These are phyloP conservation scores for Crossoptilon crossoptilon DNA, from an alignment of 2,797 vertebrate genomes.

Conservation along the genomic window DNA sequence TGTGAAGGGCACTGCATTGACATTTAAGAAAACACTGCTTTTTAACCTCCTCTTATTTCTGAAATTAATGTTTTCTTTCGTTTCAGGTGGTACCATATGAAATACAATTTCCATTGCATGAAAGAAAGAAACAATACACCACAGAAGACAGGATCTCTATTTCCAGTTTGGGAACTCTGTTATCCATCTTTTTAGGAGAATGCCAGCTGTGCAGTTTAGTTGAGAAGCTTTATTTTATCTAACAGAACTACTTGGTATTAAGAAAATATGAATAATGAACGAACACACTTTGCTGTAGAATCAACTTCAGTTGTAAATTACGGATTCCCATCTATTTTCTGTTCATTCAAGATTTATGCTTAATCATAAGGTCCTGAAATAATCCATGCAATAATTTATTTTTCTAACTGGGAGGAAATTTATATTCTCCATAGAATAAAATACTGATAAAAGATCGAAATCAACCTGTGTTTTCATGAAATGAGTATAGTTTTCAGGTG, in stretches of 20 bases:
- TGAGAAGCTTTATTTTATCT: not conserved
- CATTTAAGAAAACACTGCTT: not conserved
- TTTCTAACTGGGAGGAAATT: not conserved
- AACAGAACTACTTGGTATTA: not conserved
- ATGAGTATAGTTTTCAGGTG: not conserved
- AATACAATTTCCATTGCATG: not conserved
- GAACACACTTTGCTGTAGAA: not conserved
- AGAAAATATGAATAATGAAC: not conserved
- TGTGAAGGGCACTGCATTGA: not conserved
- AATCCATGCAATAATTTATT: slow-evolving; percentile 1
- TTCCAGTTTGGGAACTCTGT: not conserved
- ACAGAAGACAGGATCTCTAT: not conserved
- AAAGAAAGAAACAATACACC: not conserved
- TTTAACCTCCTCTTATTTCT: not conserved
- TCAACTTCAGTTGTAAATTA: not conserved
- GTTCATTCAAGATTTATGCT: not conserved
- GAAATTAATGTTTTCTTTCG: not conserved
- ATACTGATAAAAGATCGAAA: not conserved
- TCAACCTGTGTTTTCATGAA: not conserved
- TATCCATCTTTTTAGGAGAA: not conserved
- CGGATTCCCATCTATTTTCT: not conserved
- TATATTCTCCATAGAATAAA: not conserved
- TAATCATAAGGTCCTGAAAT: not conserved
- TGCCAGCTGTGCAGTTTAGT: not conserved
- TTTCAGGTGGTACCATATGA: not conserved